Base-by-base conservation (phyloP, 2,888 invertebrate genomes). In the Orgyia antiqua region DNA sequence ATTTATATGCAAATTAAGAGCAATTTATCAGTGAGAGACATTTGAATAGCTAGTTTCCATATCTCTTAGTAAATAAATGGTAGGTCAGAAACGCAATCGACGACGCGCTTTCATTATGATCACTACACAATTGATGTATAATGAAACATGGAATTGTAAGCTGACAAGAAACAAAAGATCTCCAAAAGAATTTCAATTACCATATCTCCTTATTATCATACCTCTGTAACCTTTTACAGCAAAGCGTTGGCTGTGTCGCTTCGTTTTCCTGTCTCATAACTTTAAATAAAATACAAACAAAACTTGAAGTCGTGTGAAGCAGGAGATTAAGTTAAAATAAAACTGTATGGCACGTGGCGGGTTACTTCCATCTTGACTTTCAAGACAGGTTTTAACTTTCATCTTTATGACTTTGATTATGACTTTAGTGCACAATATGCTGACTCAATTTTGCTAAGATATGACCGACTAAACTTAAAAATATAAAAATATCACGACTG, bases 11-110 rank as follows among this genome's bases (percentile, higher is more conserved):
- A 75, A 77, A 80, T 78, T 51, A 57, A 41, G 57, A 48, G 58
- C 71, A 82, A 80, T 82, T 82, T 82, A 82, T 80, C 80, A 80
- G 66, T 45, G 50, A 40, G 44, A 39, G 80, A 80, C 82, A 59
- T 72, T 67, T 82, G 71, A 82, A 82, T 82, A 67, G 75, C 58
- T 47, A 66, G 58, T 68, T 67, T 68, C 59, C 62, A 56, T 60
- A 57, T 60, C 55, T 49, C 45, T 58, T 47, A 51, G 52, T 55
- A 53, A 59, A 68, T 64, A 65, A 65, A 61, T 64, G 57, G 59
- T 47, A 51, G 51, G 55, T 52, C 43, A 25, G 15, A 31, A 34
- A 39, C 39, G 31, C 31, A 42, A 34, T 40, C 40, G 34, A 29
- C 41, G 33, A 29, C 39, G 46, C 45, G 44, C 45, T 46, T 40